A percentile compares a stretch with the other conserved stretches of the same genome.
phyloP scores from a whole-genome alignment of 2,113 vertebrate genomes.

The Irena cyanogastra region DNA sequence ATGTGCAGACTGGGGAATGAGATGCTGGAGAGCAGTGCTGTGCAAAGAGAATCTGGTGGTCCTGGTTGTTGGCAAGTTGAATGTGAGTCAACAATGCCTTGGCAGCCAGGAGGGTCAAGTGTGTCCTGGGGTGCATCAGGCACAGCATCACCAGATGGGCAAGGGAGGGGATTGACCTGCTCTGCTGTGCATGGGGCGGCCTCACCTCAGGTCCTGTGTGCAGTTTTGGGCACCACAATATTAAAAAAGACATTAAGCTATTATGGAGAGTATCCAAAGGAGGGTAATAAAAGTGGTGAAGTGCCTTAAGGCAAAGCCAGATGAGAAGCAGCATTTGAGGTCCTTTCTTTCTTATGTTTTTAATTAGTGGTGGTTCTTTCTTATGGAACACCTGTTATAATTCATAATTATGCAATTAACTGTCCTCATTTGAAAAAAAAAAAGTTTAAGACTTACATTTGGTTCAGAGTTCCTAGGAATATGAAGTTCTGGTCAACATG shows the following conservation, averaged over 20 bases:
- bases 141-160: rapidly evolving
- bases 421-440: neutral
- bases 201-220: rapidly evolving
- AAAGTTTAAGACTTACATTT: neutral
- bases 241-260: neutral
- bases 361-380: neutral
- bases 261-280: neutral
- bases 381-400: neutral
- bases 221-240: rapidly evolving
- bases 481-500: neutral
- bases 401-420: neutral
- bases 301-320: neutral
- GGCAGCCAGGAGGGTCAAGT: neutral
- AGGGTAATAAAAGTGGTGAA: neutral
- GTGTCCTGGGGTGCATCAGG: rapidly evolving
- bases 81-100: neutral
- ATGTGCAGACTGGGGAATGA: neutral
- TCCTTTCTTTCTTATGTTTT: neutral
- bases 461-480: neutral
- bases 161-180: neutral
- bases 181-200: neutral
- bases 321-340: neutral
- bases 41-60: neutral
- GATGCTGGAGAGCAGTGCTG: rapidly evolving
- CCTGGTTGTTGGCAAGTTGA: neutral